Evolutionary conservation across 2,888 invertebrate genomes (phyloP).

Genomic region (Furcula furcula): DNA sequence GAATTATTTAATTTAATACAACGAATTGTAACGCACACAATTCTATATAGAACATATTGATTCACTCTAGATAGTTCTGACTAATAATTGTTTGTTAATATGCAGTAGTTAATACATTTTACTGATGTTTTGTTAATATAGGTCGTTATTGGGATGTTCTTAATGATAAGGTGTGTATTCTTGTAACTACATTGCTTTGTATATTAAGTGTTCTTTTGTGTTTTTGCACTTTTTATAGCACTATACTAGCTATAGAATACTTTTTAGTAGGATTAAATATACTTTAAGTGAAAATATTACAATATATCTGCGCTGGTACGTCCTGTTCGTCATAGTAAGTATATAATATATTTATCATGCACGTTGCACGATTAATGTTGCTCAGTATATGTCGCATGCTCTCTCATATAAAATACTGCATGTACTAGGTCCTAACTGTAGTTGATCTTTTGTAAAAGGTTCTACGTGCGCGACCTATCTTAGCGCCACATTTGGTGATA

Average conservation of each 20-base stretch:
- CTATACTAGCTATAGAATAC: no score
- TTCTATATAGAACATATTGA: not conserved
- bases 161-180: constrained; percentile 71
- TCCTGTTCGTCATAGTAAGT: constrained; percentile 13
- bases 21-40: not conserved
- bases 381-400: not conserved
- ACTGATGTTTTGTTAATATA: constrained; percentile 60
- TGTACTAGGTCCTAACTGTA: no score
- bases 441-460: no score
- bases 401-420: no score
- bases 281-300: no score
- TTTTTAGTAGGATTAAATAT: no score
- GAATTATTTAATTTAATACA: not conserved
- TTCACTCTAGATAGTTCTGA: constrained; percentile 1
- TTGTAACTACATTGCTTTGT: constrained; percentile 2
- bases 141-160: constrained; percentile 74
- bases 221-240: constrained; percentile 21
- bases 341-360: constrained; percentile 13
- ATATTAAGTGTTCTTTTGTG: constrained; percentile 4
- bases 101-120: constrained; percentile 23
- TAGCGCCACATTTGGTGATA: no score
- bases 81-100: constrained; percentile 5
- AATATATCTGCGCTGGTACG: no score
- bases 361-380: constrained; percentile 6
- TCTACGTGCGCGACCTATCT: no score